Evolutionary conservation across 2,888 invertebrate species (phyloP).

Genomic region (Periphyllus acericola): DNA sequence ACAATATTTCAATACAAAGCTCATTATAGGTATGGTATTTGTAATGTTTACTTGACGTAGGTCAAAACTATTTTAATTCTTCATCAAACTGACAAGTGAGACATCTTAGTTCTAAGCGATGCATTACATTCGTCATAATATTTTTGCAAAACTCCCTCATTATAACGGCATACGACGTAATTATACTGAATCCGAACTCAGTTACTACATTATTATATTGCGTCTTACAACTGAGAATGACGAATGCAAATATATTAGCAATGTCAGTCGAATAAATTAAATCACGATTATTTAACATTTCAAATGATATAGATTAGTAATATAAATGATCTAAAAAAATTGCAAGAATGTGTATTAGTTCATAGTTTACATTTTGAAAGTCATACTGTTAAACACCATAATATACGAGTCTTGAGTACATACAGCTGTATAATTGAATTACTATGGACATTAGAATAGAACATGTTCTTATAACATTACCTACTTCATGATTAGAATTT

Average conservation of each 20-base stretch:
- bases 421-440: not conserved
- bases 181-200: not conserved
- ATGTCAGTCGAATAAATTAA: not conserved
- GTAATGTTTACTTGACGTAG: not conserved
- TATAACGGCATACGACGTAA: not conserved
- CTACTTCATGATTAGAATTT: too few species aligned
- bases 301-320: not conserved
- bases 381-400: not conserved
- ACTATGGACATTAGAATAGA: not conserved
- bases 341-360: not conserved
- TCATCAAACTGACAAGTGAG: not conserved
- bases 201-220: not conserved
- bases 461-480: not conserved
- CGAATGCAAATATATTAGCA: not conserved
- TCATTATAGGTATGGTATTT: not conserved
- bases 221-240: not conserved
- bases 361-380: not conserved
- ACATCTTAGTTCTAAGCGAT: too few species aligned
- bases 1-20: not conserved
- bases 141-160: not conserved
- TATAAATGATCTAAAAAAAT: not conserved
- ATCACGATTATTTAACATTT: not conserved
- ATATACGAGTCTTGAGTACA: not conserved
- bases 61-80: conserved; percentile 2
- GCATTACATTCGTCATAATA: conserved; percentile 18